Evolutionary conservation across 2,888 invertebrate genomes (phyloP), one percentile per base, ranked within the genome.

Genomic region (Mesorhabditis sp.): DNA sequence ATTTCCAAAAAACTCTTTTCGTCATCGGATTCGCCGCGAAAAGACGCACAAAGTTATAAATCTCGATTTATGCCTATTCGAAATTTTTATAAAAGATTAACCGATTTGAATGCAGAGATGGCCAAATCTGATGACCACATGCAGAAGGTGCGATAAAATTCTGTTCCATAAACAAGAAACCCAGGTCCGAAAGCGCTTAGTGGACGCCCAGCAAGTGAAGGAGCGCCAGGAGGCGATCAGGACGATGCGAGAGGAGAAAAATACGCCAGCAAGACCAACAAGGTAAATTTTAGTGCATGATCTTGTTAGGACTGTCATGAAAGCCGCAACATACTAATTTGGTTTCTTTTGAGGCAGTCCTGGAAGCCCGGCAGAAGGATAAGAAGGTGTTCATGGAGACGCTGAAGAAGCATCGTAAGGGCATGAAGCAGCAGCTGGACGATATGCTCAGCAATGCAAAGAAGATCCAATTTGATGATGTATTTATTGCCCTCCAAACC

Each of bases 71-170:
- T n/a, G n/a, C n/a, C n/a, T n/a, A n/a, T n/a, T n/a, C n/a, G n/a
- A n/a, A n/a, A n/a, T n/a, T n/a, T n/a, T n/a, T n/a, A n/a, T n/a
- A n/a, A n/a, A n/a, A n/a, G n/a, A n/a, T n/a, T n/a, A n/a, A n/a
- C n/a, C n/a, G n/a, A n/a, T n/a, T n/a, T n/a, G n/a, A n/a, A 95
- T 88, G 98, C 97, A 0, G 94, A 98, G 89, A 98, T 98, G 98
- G 94, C 94, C 0, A 98, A 98, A 87, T 90, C 93, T 13, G 98
- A 98, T 87, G 91, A 90, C 45, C 98, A 98, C 83, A 98, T 98
- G 98, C 94, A 95, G 83, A 95, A 94, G 87, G 90, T 90, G 75
- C 73, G 28, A 28, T 28, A 28, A 28, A 28, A 80, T 43, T n/a
- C 41, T 45, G 44, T 50, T 50, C n/a, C 58, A 50, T 1, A 50